Base-by-base conservation (phyloP, 1,140 invertebrate species). In the Anthonomus grandis region DNA sequence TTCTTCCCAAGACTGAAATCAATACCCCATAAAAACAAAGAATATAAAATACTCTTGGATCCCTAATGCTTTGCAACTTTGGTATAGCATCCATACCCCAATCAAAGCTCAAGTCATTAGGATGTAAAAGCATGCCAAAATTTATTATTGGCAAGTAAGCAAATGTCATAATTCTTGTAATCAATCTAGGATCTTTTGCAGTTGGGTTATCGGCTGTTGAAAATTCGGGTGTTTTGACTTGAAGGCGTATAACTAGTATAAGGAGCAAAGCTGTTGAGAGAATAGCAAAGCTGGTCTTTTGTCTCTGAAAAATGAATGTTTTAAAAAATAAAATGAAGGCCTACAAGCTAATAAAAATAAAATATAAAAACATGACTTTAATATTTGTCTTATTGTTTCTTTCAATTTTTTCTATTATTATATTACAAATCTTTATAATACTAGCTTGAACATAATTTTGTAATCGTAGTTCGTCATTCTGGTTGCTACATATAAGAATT, bases 31-130 rank as follows among this genome's bases (percentile, higher is more conserved):
- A 96, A 53, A 95, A 86, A 10, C 82, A 71, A 6, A 86, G 62
- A 1, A 87, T 83, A 34, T 84, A 75, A 4, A 89, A 66, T 69
- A 93, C 94, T 44, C 93, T 77, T 0, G 79, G 70, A 74, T 97
- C 93, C 50, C 79, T 76, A 4, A 91, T 44, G 4, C 81, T 80
- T 1, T 80, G 83, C 54, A 97, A 81, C 47, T 89, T 78, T 1
- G 93, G 90, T 61, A 97, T 85, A 0, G 93, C 85, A 62, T 93
- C 92, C 93, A 96, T 96, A 3, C 91, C 93, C 93, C 93, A 97
- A 70, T 97, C 93, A 72, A 95, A 96, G 70, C 91, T 93, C 21
- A 97, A 75, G 39, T 83, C 83, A 59, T 82, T 82, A 6, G 93
- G 93, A 65, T 83, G 91, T 1, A 95, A 68, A 21, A 97, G 74